Conservation (phyloP, 2,888 invertebrate species). For the Acronicta aceris region DNA sequence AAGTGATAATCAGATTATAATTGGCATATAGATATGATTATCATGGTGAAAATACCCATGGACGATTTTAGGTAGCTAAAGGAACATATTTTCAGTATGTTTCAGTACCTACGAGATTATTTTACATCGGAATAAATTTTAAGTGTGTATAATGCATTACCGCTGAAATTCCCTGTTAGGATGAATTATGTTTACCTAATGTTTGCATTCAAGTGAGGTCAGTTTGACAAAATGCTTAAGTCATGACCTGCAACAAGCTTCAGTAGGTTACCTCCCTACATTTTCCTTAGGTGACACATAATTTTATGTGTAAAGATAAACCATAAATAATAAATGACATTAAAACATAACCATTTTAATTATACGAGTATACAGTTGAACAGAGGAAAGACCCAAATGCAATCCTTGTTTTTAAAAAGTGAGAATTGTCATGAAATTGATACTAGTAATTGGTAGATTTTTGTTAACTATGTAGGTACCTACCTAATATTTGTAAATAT, state of each 20-base stretch:
- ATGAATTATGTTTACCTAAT: not conserved
- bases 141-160: too few relatives aligned
- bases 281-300: constrained; percentile 40
- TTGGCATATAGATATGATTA: too few relatives aligned
- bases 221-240: constrained; percentile 22
- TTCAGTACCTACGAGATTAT: not conserved
- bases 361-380: too few relatives aligned
- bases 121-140: not conserved
- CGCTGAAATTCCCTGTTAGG: not conserved
- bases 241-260: constrained; percentile 5
- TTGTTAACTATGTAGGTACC: too few relatives aligned
- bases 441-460: too few relatives aligned
- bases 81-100: not conserved
- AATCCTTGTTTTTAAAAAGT: too few relatives aligned
- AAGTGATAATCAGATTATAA: too few relatives aligned
- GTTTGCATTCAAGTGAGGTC: constrained; percentile 4
- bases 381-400: not conserved
- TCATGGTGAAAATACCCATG: too few relatives aligned
- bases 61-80: too few relatives aligned
- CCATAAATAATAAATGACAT: constrained; percentile 3
- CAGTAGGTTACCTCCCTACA: constrained; percentile 1
- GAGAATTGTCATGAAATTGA: too few relatives aligned
- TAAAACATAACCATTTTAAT: not conserved
- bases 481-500: too few relatives aligned
- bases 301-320: not conserved